phyloP scores from a whole-genome alignment of 2,113 vertebrate genomes.

The Marmota monax region DNA sequence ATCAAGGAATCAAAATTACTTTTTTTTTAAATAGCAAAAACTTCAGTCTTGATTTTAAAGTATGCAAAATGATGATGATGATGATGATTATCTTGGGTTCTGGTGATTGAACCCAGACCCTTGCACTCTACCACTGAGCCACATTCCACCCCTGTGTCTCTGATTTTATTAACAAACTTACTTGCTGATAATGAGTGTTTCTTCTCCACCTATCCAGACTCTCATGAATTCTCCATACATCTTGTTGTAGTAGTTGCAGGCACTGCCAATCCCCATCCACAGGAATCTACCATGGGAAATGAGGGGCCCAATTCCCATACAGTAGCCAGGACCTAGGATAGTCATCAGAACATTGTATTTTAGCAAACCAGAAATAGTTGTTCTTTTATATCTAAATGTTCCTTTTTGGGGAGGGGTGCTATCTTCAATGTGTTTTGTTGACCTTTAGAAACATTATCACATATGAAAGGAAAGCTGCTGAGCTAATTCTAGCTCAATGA shows the following conservation, averaged over 20 bases:
- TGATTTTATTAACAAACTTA: constrained; percentile 77
- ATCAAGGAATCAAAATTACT: neutral
- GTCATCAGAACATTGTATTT: neutral
- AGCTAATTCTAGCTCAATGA: neutral
- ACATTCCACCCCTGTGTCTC: neutral
- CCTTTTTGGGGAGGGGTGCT: too few species aligned
- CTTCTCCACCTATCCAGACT: constrained; percentile 97
- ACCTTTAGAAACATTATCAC: neutral
- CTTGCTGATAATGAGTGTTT: constrained; percentile 97
- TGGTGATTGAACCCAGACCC: neutral
- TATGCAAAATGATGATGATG: neutral
- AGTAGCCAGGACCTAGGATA: constrained; percentile 92
- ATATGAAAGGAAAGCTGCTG: neutral
- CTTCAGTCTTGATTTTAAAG: neutral
- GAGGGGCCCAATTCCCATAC: constrained; percentile 94
- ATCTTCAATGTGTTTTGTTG: neutral
- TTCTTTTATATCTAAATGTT: neutral
- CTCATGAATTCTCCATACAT: constrained; percentile 95
- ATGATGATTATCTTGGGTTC: neutral
- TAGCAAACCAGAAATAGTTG: neutral
- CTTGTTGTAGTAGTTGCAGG: constrained; percentile 96
- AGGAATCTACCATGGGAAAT: constrained; percentile 94
- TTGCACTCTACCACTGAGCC: too few species aligned
- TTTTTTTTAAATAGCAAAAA: constrained; percentile 22
- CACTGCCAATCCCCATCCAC: constrained; percentile 95